Base-by-base conservation (phyloP, 1,140 invertebrate species). In the Bombus polaris region DNA sequence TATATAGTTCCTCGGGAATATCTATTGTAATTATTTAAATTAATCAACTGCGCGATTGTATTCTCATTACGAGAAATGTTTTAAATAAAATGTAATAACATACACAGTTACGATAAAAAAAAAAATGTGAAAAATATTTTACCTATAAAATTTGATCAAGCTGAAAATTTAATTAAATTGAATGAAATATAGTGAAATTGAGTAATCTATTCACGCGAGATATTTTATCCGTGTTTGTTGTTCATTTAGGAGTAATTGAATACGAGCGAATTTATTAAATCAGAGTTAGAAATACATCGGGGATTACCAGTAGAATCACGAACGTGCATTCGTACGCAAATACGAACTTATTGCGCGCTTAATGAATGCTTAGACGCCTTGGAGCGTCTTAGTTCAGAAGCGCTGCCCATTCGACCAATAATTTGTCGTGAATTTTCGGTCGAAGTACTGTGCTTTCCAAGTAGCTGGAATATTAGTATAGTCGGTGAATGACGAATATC, bases 341-440 rank as follows among this genome's bases (percentile, higher is more conserved):
- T 32, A 35, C 57, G 9, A 59, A 37, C 25, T 71, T 71, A 71
- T 18, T 25, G 28, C n/a, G 4, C 37, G 32, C 76, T 75, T 53
- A 22, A 35, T 13, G 32, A 78, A 62, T 22, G 8, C 39, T 35
- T 78, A 42, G 59, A 65, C 59, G 39, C 37, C 39, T 65, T 25
- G 35, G 28, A 44, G 28, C 37, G n/a, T 39, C 59, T 78, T 65
- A 32, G 39, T 78, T 65, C 37, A n/a, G 9, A 13, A 10, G 9
- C 42, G 22, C 39, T 78, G 59, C 18, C 59, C 59, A 32, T 78
- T 78, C 76, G 37, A 44, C 57, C 28, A 18, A 10, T 22, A 37
- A 59, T 78, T 62, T 65, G 59, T 78, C 59, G 32, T 39, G 32
- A 80, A 80, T 80, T 71, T 70, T 37, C 42, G 44, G n/a, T 80